Conservation (phyloP, 2,797 vertebrate species). For the Etheostoma nigrum region DNA sequence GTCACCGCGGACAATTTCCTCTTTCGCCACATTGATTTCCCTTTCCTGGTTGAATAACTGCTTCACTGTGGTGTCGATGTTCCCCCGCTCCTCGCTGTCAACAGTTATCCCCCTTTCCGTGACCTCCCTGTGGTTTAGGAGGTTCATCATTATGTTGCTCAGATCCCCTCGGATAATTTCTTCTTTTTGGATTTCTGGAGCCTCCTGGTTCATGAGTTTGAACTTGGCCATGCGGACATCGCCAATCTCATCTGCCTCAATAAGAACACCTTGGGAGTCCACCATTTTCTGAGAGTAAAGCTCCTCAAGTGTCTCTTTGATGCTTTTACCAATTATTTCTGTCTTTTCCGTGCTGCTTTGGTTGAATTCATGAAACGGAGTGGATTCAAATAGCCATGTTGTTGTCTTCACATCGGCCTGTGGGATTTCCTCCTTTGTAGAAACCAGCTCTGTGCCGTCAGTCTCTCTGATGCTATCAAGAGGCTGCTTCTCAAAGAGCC, state of each 20-base stretch:
- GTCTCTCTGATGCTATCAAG: slow-evolving; percentile 89
- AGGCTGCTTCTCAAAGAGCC: slow-evolving; percentile 94
- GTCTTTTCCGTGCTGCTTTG: slow-evolving; percentile 85
- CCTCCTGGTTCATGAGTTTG: slow-evolving; percentile 90
- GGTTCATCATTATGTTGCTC: slow-evolving; percentile 92
- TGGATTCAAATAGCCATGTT: slow-evolving; percentile 95
- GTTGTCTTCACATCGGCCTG: slow-evolving; percentile 92
- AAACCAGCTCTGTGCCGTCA: slow-evolving; percentile 75
- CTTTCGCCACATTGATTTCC: slow-evolving; percentile 86
- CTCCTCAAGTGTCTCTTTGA: slow-evolving; percentile 91
- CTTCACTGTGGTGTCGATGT: slow-evolving; percentile 89
- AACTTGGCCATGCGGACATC: slow-evolving; percentile 95
- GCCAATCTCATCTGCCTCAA: slow-evolving; percentile 93
- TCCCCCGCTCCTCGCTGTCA: slow-evolving; percentile 89
- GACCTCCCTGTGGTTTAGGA: slow-evolving; percentile 86
- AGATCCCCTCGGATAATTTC: slow-evolving; percentile 91
- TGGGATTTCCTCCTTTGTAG: slow-evolving; percentile 89
- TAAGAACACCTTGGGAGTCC: slow-evolving; percentile 91
- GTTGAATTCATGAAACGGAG: slow-evolving; percentile 90
- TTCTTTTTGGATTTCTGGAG: slow-evolving; percentile 91
- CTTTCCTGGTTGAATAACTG: slow-evolving; percentile 88
- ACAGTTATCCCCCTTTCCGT: slow-evolving; percentile 85
- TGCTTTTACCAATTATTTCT: slow-evolving; percentile 91
- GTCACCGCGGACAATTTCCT: slow-evolving; percentile 90
- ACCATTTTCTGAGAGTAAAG: slow-evolving; percentile 92